Evolutionary conservation across 1,140 invertebrate species (phyloP), one percentile per base, ranked within the genome.

Genomic region (Lordiphosa clarofinis): DNA sequence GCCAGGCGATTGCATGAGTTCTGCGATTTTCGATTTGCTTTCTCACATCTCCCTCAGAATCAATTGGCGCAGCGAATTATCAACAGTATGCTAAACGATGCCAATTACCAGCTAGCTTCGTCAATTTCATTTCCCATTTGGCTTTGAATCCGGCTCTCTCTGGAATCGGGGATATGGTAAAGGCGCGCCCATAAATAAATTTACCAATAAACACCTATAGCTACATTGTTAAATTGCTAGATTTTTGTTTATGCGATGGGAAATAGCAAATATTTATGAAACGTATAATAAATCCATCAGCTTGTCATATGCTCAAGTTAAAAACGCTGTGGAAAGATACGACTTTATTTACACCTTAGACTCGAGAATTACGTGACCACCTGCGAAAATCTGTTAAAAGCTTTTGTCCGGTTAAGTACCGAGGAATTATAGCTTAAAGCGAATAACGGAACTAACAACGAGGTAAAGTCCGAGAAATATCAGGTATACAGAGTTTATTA

Each of bases 21-120:
- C n/a, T 46, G 31, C 21, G 54, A 38, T 57, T 48, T 13, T 57
- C 24, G 52, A 49, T 52, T 42, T 10, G 46, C 33, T 13, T 43
- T 55, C 35, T 56, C 39, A 48, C 44, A 47, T 55, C 42, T 62
- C 4, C 28, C 9, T 19, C 21, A 5, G 35, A 43, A 37, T 71
- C 62, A 76, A 82, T 81, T 82, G 78, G 50, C 37, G 31, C 47
- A 43, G 43, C 63, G 68, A 76, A 84, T 82, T 82, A 84, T 72
- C 72, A 50, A 21, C 28, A 37, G 35, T 49, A 53, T 56, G 65
- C 72, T 76, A 82, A 82, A 58, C 35, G 78, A 84, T 58, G 50
- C 46, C 62, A 82, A 81, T 76, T 73, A 72, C 43, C 15, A 28
- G 1, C 4, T 28, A 46, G 33, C 15, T 54, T 52, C 35, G 19